These are phyloP conservation scores for Bungarus multicinctus DNA, from an alignment of 2,113 vertebrate genomes.

Conservation along the genomic window DNA sequence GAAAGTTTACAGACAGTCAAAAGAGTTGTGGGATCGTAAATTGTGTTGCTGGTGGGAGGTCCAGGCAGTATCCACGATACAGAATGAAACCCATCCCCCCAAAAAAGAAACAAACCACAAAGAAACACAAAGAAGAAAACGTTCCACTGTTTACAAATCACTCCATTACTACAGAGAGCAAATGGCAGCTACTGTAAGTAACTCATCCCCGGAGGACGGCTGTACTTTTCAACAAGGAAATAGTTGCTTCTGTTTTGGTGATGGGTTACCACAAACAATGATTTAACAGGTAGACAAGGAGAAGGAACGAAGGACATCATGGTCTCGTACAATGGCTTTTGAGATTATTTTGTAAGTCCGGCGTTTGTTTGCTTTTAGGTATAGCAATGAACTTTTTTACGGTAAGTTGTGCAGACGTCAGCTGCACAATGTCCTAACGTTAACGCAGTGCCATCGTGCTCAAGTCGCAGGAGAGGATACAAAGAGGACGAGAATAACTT, in stretches of 20 bases:
- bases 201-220: conserved; percentile 69
- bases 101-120: conserved; percentile 70
- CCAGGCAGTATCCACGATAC: conserved; percentile 71
- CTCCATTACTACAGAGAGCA: conserved; percentile 78
- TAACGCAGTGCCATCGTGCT: conserved; percentile 68
- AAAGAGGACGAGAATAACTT: conserved; percentile 77
- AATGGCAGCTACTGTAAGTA: conserved; percentile 79
- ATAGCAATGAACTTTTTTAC: conserved; percentile 47
- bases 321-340: conserved; percentile 66
- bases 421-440: conserved; percentile 73
- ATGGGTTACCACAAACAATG: conserved; percentile 72
- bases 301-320: conserved; percentile 67
- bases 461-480: conserved; percentile 65
- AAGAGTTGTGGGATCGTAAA: conserved; percentile 67
- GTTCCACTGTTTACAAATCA: conserved; percentile 76
- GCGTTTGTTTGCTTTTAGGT: conserved; percentile 58
- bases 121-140: conserved; percentile 73
- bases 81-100: conserved; percentile 57
- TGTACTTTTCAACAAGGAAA: conserved; percentile 63
- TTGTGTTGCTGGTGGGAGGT: conserved; percentile 72
- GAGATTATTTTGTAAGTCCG: conserved; percentile 60
- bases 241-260: conserved; percentile 53
- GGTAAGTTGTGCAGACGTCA: conserved; percentile 67
- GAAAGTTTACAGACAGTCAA: conserved; percentile 65
- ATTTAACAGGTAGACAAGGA: conserved; percentile 68